Conservation (phyloP, 2,797 vertebrate genomes). For the Spea hammondii region DNA sequence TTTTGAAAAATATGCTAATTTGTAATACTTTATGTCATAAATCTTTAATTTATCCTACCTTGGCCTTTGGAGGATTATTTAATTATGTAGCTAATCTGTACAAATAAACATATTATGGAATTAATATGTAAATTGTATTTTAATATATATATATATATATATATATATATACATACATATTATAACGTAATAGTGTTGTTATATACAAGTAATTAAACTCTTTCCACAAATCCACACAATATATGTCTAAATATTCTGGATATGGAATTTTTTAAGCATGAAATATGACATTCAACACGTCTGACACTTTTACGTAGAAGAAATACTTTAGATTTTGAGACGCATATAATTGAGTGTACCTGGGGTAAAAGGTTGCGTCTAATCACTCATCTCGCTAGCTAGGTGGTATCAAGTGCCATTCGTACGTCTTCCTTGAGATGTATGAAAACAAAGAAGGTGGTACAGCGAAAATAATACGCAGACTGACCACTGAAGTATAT, state of each 20-base stretch:
- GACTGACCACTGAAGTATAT: slow-evolving; percentile 71
- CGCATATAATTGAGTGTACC: slow-evolving; percentile 67
- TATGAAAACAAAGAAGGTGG: slow-evolving; percentile 65
- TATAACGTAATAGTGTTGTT: too few relatives aligned
- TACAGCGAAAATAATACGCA: slow-evolving; percentile 62
- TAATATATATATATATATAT: too few relatives aligned
- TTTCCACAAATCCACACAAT: background rate
- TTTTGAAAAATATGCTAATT: too few relatives aligned
- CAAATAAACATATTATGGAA: too few relatives aligned
- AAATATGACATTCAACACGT: slow-evolving; percentile 53
- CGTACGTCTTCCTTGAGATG: slow-evolving; percentile 68
- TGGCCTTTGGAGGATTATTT: too few relatives aligned
- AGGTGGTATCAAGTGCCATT: slow-evolving; percentile 71
- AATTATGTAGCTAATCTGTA: too few relatives aligned
- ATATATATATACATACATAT: too few relatives aligned
- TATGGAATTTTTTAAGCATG: slow-evolving; percentile 47
- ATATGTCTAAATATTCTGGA: background rate
- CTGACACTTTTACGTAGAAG: slow-evolving; percentile 52
- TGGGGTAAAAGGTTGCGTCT: slow-evolving; percentile 61
- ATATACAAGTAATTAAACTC: background rate
- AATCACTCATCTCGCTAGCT: slow-evolving; percentile 68
- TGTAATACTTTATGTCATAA: too few relatives aligned
- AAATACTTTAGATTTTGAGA: slow-evolving; percentile 58
- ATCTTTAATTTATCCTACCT: too few relatives aligned
- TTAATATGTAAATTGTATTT: background rate